Evolutionary conservation across 2,888 invertebrate genomes (phyloP), one percentile per base, ranked within the genome.

Genomic region (Megaustenia siamemsis): DNA sequence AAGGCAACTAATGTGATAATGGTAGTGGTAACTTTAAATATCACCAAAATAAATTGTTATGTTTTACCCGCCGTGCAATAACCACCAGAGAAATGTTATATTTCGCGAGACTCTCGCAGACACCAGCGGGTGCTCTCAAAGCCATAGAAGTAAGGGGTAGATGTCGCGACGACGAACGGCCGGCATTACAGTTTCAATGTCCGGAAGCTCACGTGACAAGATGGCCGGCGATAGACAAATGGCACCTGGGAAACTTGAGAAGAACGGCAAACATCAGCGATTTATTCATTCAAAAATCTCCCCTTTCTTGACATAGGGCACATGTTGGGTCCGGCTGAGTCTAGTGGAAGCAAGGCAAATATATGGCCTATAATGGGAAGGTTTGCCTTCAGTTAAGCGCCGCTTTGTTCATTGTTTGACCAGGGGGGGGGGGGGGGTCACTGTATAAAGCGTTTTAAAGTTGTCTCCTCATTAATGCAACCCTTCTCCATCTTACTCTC

Each of bases 141-240:
- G 21, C 40, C 8, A 24, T 60, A 40, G 77, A n/a, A 10, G 18
- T 5, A n/a, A 77, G 40, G 21, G 38, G 77, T 77, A n/a, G 60
- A 38, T 60, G 40, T 40, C 77, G 10, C 12, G 35, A 24, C 8
- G n/a, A 18, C 15, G 3, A 40, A 4, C 8, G 56, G 60, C n/a
- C 8, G 56, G 60, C n/a, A n/a, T 77, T 77, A 40, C n/a, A 60
- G 38, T 32, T 6, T 38, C 38, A 35, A 45, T 60, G 77, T 60
- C 77, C 77, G 77, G 77, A 77, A 77, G 77, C 77, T 77, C 77
- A 60, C 12, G 60, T 77, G 77, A 77, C 77, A 77, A 77, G 38
- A 77, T 77, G 77, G 60, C 77, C 56, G 60, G 24, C 56, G 45
- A n/a, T 60, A 77, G 77, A 77, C 77, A 77, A 77, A 77, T 77